A percentile compares a stretch with the other conserved stretches of the same genome.
phyloP scores from a whole-genome alignment of 2,113 vertebrate genomes.

The Sinosuthora webbiana region DNA sequence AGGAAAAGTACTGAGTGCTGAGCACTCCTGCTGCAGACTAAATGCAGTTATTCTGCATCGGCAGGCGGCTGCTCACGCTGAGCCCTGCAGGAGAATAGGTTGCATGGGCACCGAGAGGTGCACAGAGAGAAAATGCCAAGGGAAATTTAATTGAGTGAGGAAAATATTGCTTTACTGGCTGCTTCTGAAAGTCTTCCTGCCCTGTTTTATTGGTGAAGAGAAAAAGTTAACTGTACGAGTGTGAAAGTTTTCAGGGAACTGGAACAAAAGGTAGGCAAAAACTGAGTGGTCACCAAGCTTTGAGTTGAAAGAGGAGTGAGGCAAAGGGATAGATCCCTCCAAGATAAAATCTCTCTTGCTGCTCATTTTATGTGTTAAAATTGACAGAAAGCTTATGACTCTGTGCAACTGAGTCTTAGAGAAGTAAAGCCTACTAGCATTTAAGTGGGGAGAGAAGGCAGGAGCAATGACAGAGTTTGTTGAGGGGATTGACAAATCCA shows the following conservation, averaged over 20 bases:
- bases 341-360: not conserved
- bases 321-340: not conserved
- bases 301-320: not conserved
- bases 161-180: constrained; percentile 5
- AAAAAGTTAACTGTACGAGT: not conserved
- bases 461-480: not conserved
- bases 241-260: not conserved
- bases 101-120: not conserved
- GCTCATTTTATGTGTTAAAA: not conserved
- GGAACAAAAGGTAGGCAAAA: not conserved
- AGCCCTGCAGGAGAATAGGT: constrained; percentile 23
- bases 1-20: not conserved
- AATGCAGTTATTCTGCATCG: not conserved
- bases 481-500: not conserved
- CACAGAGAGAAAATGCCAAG: not conserved
- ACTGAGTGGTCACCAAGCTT: not conserved
- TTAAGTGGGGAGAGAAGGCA: not conserved
- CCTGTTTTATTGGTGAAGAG: not conserved
- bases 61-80: constrained; percentile 7
- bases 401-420: not conserved
- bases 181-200: not conserved
- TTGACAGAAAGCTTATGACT: not conserved
- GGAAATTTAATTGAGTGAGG: constrained; percentile 15
- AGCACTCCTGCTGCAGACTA: not conserved
- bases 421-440: not conserved